A percentile compares a stretch with the other conserved stretches of the same genome.
These are phyloP conservation scores for Xiphophorus birchmanni DNA, from an alignment of 2,797 vertebrate genomes.

Conservation along the genomic window DNA sequence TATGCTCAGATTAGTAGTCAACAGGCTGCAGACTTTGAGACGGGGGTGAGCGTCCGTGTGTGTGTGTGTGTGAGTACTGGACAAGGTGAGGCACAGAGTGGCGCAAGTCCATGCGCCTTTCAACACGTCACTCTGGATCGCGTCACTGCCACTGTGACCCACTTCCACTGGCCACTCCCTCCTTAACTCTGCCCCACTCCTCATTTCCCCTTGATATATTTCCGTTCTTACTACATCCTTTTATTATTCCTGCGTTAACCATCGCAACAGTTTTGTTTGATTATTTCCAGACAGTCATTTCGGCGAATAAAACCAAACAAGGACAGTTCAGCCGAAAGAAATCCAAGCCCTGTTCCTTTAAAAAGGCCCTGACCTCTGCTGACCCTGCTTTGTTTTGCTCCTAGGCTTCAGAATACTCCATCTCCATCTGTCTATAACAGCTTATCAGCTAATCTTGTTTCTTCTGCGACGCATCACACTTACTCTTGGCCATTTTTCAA, in stretches of 20 bases:
- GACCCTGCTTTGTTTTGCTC: slow-evolving; percentile 33
- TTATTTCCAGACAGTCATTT: slow-evolving; percentile 9
- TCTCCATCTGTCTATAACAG: slow-evolving; percentile 48
- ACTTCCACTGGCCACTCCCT: slow-evolving; percentile 69
- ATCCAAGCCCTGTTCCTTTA: slow-evolving; percentile 8
- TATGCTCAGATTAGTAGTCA: slow-evolving; percentile 29
- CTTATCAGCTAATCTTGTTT: slow-evolving; percentile 17
- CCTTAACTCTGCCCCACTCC: slow-evolving; percentile 41
- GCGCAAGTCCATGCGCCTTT: slow-evolving; percentile 43
- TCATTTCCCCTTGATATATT: slow-evolving; percentile 21
- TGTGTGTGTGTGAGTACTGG: neutral
- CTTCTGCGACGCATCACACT: slow-evolving; percentile 1
- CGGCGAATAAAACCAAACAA: neutral
- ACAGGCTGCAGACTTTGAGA: slow-evolving; percentile 6
- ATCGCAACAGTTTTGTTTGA: slow-evolving; percentile 3
- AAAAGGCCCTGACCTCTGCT: slow-evolving; percentile 39
- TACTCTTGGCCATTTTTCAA: neutral
- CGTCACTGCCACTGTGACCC: slow-evolving; percentile 72
- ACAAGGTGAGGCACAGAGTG: slow-evolving; percentile 63
- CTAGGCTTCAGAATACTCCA: slow-evolving; percentile 12
- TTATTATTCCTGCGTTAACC: slow-evolving; percentile 8
- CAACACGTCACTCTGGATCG: slow-evolving; percentile 62
- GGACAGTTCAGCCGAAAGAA: neutral
- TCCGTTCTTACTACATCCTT: slow-evolving; percentile 18
- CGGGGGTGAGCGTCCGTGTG: neutral